Base-by-base conservation (phyloP, 2,113 vertebrate genomes). In the Rhombomys opimus region DNA sequence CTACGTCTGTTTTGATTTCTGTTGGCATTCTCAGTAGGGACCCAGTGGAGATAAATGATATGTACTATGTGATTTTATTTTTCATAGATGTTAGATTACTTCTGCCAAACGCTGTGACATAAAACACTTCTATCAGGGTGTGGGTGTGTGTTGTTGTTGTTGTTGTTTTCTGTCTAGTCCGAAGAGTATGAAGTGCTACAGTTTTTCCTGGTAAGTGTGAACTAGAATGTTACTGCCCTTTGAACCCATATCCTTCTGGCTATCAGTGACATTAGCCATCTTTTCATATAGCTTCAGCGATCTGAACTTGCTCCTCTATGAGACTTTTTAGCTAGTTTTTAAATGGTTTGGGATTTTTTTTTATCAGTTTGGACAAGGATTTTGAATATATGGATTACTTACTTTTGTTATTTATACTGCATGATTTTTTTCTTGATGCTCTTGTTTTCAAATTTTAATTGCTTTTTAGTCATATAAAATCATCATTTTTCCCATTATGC, bases 1-100 rank as follows among this genome's bases (percentile, higher is more conserved):
- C 59, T 87, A 67, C 2, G 6, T 84, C 54, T 96, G 50, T 88
- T 95, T 95, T 89, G 77, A 93, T 91, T 82, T 90, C 93, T 78
- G 4, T 41, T 84, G 68, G n/a, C 50, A 75, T 52, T 70, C 75
- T 92, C 50, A 50, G 54, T 65, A 54, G 38, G 95, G 27, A 57
- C 57, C 63, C 63, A 22, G 23, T 81, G 77, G 96, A 52, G 35
- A 84, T 92, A 96, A 82, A 81, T n/a, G 78, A 92, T 68, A 41
- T 1, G 70, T 32, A 20, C 30, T 17, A 46, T 61, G 70, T 77
- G n/a, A 54, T 93, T 88, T 94, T 61, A 61, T 46, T 80, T 78
- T 84, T 84, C 63, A 85, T 27, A 82, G 27, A 72, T 46, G 81
- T 59, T 73, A 41, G 8, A 84, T 75, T 87, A 77, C 46, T 94